phyloP scores from a whole-genome alignment of 2,797 vertebrate genomes.

The Telmatherina bonti region DNA sequence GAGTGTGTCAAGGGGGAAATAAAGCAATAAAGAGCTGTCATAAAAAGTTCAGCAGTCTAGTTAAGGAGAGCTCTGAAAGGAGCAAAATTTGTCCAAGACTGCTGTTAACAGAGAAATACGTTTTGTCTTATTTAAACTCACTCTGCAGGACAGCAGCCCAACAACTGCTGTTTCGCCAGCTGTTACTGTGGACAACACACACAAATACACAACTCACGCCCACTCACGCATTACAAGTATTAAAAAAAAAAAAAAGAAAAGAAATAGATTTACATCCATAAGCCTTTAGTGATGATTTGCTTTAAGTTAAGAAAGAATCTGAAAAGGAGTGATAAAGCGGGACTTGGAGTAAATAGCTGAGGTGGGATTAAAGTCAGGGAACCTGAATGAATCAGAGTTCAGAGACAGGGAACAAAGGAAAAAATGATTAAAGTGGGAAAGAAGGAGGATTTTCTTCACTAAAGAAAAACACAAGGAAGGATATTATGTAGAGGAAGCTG shows the following conservation, averaged over 20 bases:
- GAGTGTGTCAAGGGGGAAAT: background rate
- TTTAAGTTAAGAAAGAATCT: slow-evolving; percentile 9
- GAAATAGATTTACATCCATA: background rate
- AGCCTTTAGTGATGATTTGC: background rate
- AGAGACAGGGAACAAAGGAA: slow-evolving; percentile 51
- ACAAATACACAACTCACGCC: slow-evolving; percentile 1
- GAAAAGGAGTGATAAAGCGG: slow-evolving; percentile 8
- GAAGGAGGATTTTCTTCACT: slow-evolving; percentile 27
- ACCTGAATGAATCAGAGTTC: slow-evolving; percentile 38
- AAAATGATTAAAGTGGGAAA: slow-evolving; percentile 38
- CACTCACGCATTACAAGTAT: too few relatives aligned
- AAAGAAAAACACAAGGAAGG: slow-evolving; percentile 58
- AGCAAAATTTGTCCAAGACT: slow-evolving; percentile 9
- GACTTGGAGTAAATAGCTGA: background rate
- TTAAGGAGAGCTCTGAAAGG: background rate
- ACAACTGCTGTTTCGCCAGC: slow-evolving; percentile 69
- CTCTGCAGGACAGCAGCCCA: slow-evolving; percentile 60
- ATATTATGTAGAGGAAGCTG: slow-evolving; percentile 45
- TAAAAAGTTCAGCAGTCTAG: background rate
- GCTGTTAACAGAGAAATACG: slow-evolving; percentile 23
- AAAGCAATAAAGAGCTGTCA: background rate
- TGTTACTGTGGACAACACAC: slow-evolving; percentile 57
- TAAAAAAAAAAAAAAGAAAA: background rate
- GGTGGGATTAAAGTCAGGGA: slow-evolving; percentile 36
- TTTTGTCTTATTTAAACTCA: slow-evolving; percentile 43